Evolutionary conservation across 2,888 invertebrate genomes (phyloP).

Genomic region (Drosophila phalerata): DNA sequence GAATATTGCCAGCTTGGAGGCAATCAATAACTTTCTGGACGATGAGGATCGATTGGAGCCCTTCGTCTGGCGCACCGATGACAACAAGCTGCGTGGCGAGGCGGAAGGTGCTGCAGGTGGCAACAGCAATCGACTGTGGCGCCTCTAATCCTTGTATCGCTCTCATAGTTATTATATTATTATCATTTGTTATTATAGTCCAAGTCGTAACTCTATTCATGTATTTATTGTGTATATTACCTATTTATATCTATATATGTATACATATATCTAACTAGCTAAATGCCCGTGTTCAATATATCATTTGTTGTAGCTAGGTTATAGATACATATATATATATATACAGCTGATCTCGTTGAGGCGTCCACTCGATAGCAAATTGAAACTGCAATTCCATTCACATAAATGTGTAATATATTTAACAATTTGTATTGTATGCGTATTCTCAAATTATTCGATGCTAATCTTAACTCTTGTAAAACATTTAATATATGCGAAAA

Average conservation of each 20-base stretch:
- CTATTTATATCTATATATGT: conserved; percentile 14
- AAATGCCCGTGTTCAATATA: conserved; percentile 24
- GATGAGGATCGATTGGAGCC: conserved; percentile 94
- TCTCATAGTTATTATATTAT: conserved; percentile 12
- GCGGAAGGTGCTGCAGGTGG: conserved; percentile 76
- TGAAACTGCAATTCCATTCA: neutral
- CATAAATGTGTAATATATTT: conserved; percentile 1
- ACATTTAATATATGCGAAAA: conserved; percentile 1
- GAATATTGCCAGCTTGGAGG: conserved; percentile 93
- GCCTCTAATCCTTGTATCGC: conserved; percentile 55
- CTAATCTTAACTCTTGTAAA: conserved; percentile 1
- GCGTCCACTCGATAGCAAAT: neutral
- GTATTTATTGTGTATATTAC: conserved; percentile 68
- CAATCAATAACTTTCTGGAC: conserved; percentile 93
- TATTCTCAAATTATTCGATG: conserved; percentile 1
- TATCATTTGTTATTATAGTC: conserved; percentile 41
- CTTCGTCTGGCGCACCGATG: conserved; percentile 94
- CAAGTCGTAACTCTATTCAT: conserved; percentile 27
- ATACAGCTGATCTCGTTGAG: conserved; percentile 28
- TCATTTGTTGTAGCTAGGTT: conserved; percentile 17
- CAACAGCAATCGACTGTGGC: conserved; percentile 66
- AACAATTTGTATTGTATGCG: neutral
- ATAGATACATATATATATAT: neutral
- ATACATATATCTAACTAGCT: neutral
- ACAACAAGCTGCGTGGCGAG: conserved; percentile 78